Evolutionary conservation across 2,888 invertebrate species (phyloP).

Genomic region (Rutpela maculata): DNA sequence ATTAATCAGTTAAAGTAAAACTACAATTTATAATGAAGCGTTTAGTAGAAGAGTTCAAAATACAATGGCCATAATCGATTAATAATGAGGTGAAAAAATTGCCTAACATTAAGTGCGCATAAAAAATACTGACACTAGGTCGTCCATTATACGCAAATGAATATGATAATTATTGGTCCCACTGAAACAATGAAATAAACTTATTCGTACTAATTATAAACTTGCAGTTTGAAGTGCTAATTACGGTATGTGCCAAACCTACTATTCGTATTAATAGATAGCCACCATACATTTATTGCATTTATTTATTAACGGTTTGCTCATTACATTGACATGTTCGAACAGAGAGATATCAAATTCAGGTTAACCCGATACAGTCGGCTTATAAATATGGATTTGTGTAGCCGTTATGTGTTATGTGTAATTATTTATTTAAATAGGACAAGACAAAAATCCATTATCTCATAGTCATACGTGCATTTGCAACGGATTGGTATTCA

Average conservation of each 20-base stretch:
- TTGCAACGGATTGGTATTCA: conserved; percentile 15
- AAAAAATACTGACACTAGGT: not conserved
- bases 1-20: no score
- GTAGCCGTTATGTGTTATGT: conserved; percentile 30
- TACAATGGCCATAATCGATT: not conserved
- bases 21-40: not conserved
- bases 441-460: conserved; percentile 54
- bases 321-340: conserved; percentile 33
- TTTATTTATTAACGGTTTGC: conserved; percentile 1
- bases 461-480: conserved; percentile 32
- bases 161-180: conserved; percentile 21
- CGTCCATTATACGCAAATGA: conserved; percentile 32
- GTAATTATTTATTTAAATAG: conserved; percentile 56
- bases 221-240: conserved; percentile 10
- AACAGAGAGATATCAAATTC: conserved; percentile 52
- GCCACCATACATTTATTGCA: conserved; percentile 12
- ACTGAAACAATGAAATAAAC: conserved; percentile 18
- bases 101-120: not conserved
- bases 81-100: not conserved
- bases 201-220: conserved; percentile 25
- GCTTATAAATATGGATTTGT: conserved; percentile 58
- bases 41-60: not conserved
- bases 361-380: conserved; percentile 57
- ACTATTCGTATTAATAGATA: conserved; percentile 15
- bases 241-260: conserved; percentile 20